Conservation (phyloP, 2,113 vertebrate species). For the Balaeniceps rex region DNA sequence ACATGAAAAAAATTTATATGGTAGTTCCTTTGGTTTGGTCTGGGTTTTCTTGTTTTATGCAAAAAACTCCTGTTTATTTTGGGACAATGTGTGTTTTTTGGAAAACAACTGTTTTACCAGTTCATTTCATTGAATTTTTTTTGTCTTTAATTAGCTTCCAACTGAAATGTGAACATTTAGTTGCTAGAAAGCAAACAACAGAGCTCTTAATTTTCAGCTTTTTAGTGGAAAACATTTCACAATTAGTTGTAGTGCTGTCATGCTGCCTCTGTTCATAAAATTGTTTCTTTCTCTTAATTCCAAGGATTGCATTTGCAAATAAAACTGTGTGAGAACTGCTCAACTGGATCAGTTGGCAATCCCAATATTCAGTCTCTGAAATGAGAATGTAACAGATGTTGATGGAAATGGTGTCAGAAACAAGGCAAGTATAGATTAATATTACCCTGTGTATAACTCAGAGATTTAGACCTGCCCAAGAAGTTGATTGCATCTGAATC, state of each 20-base stretch:
- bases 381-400: neutral
- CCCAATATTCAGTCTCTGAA: neutral
- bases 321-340: neutral
- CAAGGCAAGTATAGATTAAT: neutral
- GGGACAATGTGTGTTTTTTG: neutral
- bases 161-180: constrained; percentile 16
- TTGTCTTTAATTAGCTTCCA: constrained; percentile 11
- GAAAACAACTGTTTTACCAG: neutral
- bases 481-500: neutral
- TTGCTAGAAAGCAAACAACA: constrained; percentile 24
- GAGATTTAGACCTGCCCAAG: neutral
- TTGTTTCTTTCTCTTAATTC: constrained; percentile 21
- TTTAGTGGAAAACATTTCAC: constrained; percentile 33
- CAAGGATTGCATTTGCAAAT: constrained; percentile 9
- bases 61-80: neutral
- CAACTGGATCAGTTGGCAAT: neutral
- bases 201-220: constrained; percentile 37
- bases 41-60: neutral
- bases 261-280: constrained; percentile 32
- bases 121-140: neutral
- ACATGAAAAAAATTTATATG: neutral
- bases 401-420: neutral
- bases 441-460: neutral
- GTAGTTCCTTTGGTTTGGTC: neutral
- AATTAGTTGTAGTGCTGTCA: constrained; percentile 2